A percentile compares a stretch with the other conserved stretches of the same genome.
These are phyloP conservation scores for Pollenia labialis DNA, from an alignment of 2,888 invertebrate species.

Conservation along the genomic window DNA sequence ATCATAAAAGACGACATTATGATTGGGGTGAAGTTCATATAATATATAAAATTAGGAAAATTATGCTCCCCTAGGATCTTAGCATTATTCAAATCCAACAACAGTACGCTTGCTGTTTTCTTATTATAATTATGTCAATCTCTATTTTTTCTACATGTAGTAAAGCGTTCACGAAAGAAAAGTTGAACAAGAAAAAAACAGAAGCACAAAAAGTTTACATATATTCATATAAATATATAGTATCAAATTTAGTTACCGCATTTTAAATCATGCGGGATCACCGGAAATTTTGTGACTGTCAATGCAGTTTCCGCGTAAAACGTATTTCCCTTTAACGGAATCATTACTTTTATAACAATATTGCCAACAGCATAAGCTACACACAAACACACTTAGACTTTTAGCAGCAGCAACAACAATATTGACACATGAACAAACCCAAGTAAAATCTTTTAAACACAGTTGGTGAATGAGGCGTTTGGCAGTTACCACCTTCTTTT, in stretches of 20 bases:
- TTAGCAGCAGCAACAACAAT: constrained; percentile 12
- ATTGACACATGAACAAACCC: not conserved
- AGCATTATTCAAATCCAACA: no score
- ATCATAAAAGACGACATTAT: no score
- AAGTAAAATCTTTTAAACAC: constrained; percentile 19
- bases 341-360: constrained; percentile 69
- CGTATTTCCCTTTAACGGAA: constrained; percentile 74
- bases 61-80: no score
- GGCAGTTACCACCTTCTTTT: constrained; percentile 49
- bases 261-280: constrained; percentile 74
- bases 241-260: constrained; percentile 70
- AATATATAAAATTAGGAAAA: no score
- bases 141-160: not conserved
- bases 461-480: constrained; percentile 47
- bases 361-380: constrained; percentile 49
- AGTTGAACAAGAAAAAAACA: constrained; percentile 10
- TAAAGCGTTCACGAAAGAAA: constrained; percentile 37
- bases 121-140: no score
- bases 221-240: constrained; percentile 11
- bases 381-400: constrained; percentile 21
- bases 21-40: no score
- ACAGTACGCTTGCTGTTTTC: no score
- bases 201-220: constrained; percentile 3
- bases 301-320: constrained; percentile 76
- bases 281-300: constrained; percentile 76